Percentiles rank a stretch among this genome's conserved stretches.
phyloP scores from a whole-genome alignment of 1,140 invertebrate genomes.

The Panagrolaimus sp. region DNA sequence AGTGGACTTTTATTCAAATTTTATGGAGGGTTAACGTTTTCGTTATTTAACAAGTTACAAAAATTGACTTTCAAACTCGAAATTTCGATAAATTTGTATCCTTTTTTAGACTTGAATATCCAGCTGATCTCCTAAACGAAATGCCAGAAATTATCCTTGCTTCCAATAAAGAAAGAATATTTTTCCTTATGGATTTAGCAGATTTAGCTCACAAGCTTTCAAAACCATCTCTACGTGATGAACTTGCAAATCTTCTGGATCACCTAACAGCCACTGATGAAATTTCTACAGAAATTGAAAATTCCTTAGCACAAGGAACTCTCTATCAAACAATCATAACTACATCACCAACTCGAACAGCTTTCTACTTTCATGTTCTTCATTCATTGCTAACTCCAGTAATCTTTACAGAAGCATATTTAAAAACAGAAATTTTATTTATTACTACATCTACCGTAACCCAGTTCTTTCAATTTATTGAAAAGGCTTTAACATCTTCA shows the following conservation, averaged over 20 bases:
- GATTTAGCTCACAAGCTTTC: neutral
- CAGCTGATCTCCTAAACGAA: neutral
- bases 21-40: no score
- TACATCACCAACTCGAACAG: neutral
- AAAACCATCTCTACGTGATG: neutral
- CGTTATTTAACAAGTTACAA: no score
- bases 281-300: neutral
- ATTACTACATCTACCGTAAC: neutral
- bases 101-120: neutral
- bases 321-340: neutral
- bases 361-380: neutral
- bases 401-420: constrained; percentile 2
- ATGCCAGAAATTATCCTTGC: constrained; percentile 2
- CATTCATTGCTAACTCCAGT: neutral
- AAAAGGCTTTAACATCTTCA: neutral
- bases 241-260: neutral
- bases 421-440: constrained; percentile 1
- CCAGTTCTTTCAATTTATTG: neutral
- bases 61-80: no score
- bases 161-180: neutral
- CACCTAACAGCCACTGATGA: neutral
- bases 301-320: neutral
- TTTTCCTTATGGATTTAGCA: constrained; percentile 1
- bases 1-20: neutral
- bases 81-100: neutral